Conservation (phyloP, 2,797 vertebrate genomes). For the Oreortyx pictus region DNA sequence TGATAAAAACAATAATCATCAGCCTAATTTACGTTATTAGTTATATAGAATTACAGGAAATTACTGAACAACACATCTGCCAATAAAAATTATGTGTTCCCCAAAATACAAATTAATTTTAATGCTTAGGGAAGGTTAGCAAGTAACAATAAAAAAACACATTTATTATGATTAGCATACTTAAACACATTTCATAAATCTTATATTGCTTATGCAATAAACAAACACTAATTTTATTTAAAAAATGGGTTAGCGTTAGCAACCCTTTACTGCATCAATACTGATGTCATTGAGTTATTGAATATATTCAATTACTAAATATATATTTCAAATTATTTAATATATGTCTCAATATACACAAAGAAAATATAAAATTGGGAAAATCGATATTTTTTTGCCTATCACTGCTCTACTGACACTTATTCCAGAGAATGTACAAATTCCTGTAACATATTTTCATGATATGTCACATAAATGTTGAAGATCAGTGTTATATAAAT, state of each 20-base stretch:
- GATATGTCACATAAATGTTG: neutral
- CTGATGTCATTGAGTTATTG: neutral
- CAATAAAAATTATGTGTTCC: neutral
- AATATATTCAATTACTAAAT: neutral
- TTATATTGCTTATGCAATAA: neutral
- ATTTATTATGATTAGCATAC: neutral
- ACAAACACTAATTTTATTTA: neutral
- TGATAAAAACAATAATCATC: neutral
- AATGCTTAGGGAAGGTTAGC: neutral
- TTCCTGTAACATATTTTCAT: neutral
- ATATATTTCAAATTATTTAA: neutral
- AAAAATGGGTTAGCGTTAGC: neutral
- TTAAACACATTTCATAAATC: neutral
- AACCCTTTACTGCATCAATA: neutral
- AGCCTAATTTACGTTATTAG: neutral
- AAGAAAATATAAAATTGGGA: neutral
- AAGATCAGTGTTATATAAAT: neutral
- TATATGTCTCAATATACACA: neutral
- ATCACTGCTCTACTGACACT: neutral
- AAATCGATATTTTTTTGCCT: neutral
- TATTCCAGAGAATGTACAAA: neutral
- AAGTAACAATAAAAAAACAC: neutral
- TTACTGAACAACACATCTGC: neutral
- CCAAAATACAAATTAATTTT: conserved; percentile 20
- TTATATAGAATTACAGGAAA: neutral